Evolutionary conservation across 2,113 vertebrate species (phyloP).

Genomic region (Pseudopipra pipra): DNA sequence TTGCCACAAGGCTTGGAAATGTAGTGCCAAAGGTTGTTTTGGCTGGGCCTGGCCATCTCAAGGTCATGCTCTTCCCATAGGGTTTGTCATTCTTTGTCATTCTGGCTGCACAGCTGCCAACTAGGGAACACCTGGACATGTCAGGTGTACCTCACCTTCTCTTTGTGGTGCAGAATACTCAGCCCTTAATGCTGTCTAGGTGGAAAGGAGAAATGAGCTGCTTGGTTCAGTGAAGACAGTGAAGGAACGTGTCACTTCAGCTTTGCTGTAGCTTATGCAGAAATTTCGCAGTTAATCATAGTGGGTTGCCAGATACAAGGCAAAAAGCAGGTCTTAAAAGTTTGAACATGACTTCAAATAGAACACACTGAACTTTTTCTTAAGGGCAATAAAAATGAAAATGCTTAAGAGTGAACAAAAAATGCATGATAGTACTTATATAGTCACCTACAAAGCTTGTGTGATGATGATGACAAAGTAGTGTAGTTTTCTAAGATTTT

Average conservation of each 20-base stretch:
- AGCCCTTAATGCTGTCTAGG: not conserved
- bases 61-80: not conserved
- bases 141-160: not conserved
- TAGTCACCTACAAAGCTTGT: not conserved
- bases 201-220: not conserved
- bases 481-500: not conserved
- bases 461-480: not conserved
- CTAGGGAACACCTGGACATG: not conserved
- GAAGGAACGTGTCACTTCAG: not conserved
- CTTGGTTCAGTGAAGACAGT: not conserved
- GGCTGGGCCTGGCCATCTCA: not conserved
- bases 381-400: not conserved
- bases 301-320: not conserved
- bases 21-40: not conserved
- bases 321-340: not conserved
- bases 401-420: not conserved
- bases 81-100: not conserved
- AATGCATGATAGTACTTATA: not conserved
- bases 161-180: accelerated
- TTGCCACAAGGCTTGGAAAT: not conserved
- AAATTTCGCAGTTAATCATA: not conserved
- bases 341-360: not conserved
- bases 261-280: not conserved
- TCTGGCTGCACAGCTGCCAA: not conserved
- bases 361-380: not conserved